Base-by-base conservation (phyloP, 2,113 vertebrate genomes). In the Podocnemis expansa region DNA sequence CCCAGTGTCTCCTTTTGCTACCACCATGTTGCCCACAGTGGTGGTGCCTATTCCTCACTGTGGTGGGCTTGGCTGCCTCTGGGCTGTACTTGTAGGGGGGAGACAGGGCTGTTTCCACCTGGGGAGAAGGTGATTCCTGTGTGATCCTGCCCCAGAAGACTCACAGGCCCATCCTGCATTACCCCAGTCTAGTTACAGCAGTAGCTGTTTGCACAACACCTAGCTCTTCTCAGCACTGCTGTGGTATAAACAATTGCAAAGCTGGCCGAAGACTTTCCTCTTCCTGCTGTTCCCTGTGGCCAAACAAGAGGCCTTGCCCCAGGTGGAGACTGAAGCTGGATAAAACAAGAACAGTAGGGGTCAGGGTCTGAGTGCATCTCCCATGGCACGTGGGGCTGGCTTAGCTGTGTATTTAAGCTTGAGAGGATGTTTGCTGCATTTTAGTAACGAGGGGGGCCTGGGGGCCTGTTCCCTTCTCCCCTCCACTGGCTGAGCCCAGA, bases 21-120 rank as follows among this genome's bases (percentile, higher is more conserved):
- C n/a, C 27, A 5, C 38, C 41, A 4, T 0, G 10, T 8, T 16
- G 14, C 10, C 4, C 9, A 19, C 31, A 5, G 45, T 3, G 22
- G 9, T 13, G 3, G 52, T 2, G 19, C 12, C 10, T 29, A 25
- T 47, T 49, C 13, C 17, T 31, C 63, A n/a, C 31, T 12, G 19
- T 24, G 38, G 22, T 78, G 88, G 83, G 87, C 27, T 58, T 34
- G 21, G 13, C 43, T 27, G 31, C 14, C 8, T 22, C 10, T 12
- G 24, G 24, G 41, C 85, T 47, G 34, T 8, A 43, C 60, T n/a
- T 6, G 6, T 2, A 4, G n/a, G 21, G 21, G 63, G 11, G 63
- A 9, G 34, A 38, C 9, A 11, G n/a, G n/a, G 63, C 19, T 34
- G 2, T 9, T 67, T 17, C 63, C 63, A n/a, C 1, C 8, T 25